phyloP scores from a whole-genome alignment of 2,888 invertebrate genomes.

The Andrena camellia region DNA sequence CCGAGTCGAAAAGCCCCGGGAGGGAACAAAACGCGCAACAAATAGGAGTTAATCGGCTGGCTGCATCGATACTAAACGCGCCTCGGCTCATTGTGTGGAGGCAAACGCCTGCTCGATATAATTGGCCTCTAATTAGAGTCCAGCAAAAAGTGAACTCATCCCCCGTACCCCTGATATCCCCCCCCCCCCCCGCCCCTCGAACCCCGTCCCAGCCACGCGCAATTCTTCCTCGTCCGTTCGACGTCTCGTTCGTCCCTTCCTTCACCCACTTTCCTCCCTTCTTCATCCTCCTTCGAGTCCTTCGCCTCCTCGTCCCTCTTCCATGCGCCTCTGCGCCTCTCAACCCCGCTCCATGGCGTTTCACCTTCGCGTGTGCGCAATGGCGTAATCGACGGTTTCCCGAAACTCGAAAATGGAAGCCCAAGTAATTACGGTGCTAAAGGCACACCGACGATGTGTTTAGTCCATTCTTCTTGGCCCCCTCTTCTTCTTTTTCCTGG shows the following conservation, averaged over 20 bases:
- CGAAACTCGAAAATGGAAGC: constrained; percentile 9
- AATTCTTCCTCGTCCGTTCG: constrained; percentile 41
- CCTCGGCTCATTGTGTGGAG: constrained; percentile 78
- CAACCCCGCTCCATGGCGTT: constrained; percentile 13
- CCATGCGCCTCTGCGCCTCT: neutral
- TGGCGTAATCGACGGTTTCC: constrained; percentile 49
- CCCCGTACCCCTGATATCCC: constrained; percentile 39
- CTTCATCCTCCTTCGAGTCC: neutral
- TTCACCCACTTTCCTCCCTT: constrained; percentile 32
- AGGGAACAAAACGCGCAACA: constrained; percentile 78
- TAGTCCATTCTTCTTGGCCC: neutral
- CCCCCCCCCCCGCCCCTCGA: neutral
- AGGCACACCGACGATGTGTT: neutral
- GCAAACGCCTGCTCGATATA: constrained; percentile 82
- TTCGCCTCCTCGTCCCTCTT: constrained; percentile 35
- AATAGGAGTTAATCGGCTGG: constrained; percentile 80
- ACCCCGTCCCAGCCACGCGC: neutral
- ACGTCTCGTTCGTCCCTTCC: constrained; percentile 42
- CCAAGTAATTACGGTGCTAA: constrained; percentile 9
- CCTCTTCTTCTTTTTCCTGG: neutral
- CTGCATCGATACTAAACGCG: constrained; percentile 80
- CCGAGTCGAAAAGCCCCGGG: constrained; percentile 66
- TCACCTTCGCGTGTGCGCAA: constrained; percentile 50
- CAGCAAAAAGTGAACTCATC: constrained; percentile 72
- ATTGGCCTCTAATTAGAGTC: constrained; percentile 81